Evolutionary conservation across 1,140 invertebrate genomes (phyloP).

Genomic region (Achatina immaculata): DNA sequence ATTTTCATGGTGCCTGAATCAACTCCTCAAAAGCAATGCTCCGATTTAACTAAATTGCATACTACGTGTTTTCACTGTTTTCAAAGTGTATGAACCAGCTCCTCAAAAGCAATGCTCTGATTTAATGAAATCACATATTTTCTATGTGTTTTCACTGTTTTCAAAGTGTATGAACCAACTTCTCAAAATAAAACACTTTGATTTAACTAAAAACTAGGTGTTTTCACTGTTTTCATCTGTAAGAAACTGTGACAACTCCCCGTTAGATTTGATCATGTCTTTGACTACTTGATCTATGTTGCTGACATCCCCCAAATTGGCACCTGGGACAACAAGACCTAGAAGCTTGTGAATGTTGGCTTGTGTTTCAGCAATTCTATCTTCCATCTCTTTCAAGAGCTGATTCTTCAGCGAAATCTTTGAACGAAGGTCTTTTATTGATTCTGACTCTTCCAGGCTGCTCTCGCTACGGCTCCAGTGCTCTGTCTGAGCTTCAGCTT

Average conservation of each 20-base stretch:
- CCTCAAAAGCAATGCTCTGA: too few relatives aligned
- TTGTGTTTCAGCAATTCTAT: slow-evolving; percentile 28
- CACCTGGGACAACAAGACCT: slow-evolving; percentile 54
- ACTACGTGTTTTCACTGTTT: too few relatives aligned
- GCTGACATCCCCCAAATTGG: slow-evolving; percentile 49
- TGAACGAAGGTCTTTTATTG: not conserved
- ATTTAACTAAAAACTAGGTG: too few relatives aligned
- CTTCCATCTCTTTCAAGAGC: slow-evolving; percentile 4
- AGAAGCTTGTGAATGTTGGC: slow-evolving; percentile 54
- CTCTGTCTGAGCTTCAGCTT: not conserved
- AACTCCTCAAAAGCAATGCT: too few relatives aligned
- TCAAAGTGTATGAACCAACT: too few relatives aligned
- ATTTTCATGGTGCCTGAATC: too few relatives aligned
- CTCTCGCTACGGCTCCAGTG: not conserved
- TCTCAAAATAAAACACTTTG: too few relatives aligned
- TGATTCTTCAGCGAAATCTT: not conserved
- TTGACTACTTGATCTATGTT: slow-evolving; percentile 55
- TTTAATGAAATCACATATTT: too few relatives aligned
- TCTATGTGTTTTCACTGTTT: too few relatives aligned
- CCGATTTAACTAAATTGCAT: too few relatives aligned
- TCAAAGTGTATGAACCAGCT: too few relatives aligned
- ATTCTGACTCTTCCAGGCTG: not conserved
- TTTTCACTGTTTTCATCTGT: too few relatives aligned
- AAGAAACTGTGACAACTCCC: not conserved
- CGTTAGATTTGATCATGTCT: slow-evolving; percentile 52